phyloP scores from a whole-genome alignment of 2,797 vertebrate genomes.

The Pyrocephalus nanus region DNA sequence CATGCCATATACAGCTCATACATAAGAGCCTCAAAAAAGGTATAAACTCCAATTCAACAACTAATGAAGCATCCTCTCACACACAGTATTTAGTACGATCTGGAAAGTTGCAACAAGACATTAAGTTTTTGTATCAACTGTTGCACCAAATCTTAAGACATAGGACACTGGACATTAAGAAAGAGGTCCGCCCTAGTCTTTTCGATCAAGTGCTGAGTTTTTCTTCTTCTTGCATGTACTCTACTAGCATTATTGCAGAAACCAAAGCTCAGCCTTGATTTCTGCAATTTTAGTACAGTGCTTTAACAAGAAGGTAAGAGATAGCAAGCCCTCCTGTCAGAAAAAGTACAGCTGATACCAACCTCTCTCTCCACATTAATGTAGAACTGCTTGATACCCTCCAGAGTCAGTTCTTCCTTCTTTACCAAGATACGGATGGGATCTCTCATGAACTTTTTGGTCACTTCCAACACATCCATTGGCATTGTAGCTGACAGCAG shows the following conservation, averaged over 20 bases:
- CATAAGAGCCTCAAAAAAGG: fast-evolving
- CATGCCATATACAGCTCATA: neutral
- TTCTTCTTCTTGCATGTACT: slow-evolving; percentile 85
- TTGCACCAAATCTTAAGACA: slow-evolving; percentile 86
- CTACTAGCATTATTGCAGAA: slow-evolving; percentile 87
- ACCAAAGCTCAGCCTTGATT: slow-evolving; percentile 75
- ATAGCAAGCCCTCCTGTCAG: neutral
- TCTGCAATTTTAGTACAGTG: slow-evolving; percentile 90
- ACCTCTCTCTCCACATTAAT: slow-evolving; percentile 98
- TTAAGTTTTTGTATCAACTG: slow-evolving; percentile 27
- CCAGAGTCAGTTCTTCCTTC: slow-evolving; percentile 97
- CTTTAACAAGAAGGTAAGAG: slow-evolving; percentile 85
- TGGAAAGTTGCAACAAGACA: fast-evolving
- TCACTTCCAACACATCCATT: slow-evolving; percentile 96
- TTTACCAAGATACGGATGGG: slow-evolving; percentile 98
- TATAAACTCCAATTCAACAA: neutral
- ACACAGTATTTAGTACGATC: fast-evolving
- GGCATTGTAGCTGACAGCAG: slow-evolving; percentile 98
- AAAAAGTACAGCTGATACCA: neutral
- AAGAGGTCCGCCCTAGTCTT: slow-evolving; percentile 90
- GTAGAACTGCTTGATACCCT: slow-evolving; percentile 99
- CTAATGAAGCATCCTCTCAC: fast-evolving
- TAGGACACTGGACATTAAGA: slow-evolving; percentile 94
- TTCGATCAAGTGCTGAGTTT: slow-evolving; percentile 74
- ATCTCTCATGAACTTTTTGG: slow-evolving; percentile 98